Evolutionary conservation across 2,113 vertebrate genomes (phyloP).

Genomic region (Grallaria varia): DNA sequence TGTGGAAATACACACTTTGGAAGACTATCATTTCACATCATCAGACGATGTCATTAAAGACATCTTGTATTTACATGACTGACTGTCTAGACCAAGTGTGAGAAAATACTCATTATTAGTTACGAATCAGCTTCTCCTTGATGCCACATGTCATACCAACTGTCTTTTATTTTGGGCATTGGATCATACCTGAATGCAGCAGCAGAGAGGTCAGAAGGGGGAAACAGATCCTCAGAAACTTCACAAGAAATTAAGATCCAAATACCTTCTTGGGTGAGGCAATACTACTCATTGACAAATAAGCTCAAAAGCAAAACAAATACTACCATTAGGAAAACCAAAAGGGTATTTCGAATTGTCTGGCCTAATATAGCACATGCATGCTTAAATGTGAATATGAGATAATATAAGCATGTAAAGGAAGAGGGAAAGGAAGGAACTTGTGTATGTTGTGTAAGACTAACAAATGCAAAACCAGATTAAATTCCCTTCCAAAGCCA

Average conservation of each 20-base stretch:
- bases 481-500: not conserved
- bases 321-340: not conserved
- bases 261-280: not conserved
- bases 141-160: not conserved
- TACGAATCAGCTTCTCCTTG: not conserved
- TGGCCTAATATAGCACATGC: not conserved
- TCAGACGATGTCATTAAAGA: slow-evolving; percentile 20
- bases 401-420: not conserved
- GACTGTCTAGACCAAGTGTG: slow-evolving; percentile 6
- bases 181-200: not conserved
- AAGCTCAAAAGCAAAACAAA: not conserved
- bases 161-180: not conserved
- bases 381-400: not conserved
- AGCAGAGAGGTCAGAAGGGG: not conserved
- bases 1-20: not conserved
- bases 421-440: not conserved
- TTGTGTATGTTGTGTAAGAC: not conserved
- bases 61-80: slow-evolving; percentile 31
- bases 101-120: slow-evolving; percentile 22
- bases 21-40: slow-evolving; percentile 23
- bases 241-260: not conserved
- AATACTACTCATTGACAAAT: not conserved
- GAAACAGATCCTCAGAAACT: not conserved
- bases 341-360: not conserved
- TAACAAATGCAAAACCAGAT: not conserved